Conservation (phyloP, 2,888 invertebrate genomes). For the Camptogramma bilineatum region DNA sequence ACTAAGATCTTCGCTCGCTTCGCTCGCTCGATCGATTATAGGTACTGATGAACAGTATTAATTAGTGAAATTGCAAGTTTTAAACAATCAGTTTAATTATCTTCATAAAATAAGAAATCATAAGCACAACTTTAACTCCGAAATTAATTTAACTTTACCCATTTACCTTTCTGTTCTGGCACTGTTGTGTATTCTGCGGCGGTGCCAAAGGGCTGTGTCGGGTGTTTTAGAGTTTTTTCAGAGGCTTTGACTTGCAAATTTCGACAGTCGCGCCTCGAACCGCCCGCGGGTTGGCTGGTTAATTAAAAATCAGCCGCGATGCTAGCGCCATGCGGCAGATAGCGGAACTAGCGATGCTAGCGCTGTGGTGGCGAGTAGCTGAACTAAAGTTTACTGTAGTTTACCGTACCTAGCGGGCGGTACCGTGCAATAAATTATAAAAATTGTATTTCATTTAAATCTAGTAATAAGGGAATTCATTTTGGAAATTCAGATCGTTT, state of each 20-base stretch:
- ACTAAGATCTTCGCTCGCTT: no score
- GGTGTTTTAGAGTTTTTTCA: constrained; percentile 83
- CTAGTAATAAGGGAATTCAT: no score
- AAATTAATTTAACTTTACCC: constrained; percentile 28
- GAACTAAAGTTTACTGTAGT: constrained; percentile 4
- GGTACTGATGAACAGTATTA: no score
- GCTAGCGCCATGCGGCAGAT: constrained; percentile 59
- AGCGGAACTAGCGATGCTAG: constrained; percentile 31
- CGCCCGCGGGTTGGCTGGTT: constrained; percentile 55
- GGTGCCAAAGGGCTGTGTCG: constrained; percentile 79
- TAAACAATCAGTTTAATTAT: not conserved
- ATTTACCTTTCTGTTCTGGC: constrained; percentile 53
- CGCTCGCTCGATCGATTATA: no score
- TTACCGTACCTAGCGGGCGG: not conserved
- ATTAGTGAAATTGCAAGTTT: no score
- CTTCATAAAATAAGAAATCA: not conserved
- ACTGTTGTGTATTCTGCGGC: constrained; percentile 35
- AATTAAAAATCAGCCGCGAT: constrained; percentile 73
- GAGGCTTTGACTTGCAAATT: constrained; percentile 84
- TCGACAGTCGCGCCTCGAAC: constrained; percentile 56
- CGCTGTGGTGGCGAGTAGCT: constrained; percentile 23
- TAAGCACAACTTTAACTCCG: constrained; percentile 1
- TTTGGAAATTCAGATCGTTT: no score
- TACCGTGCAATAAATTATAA: not conserved
- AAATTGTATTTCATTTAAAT: no score